Evolutionary conservation across 2,113 vertebrate species (phyloP).

Genomic region (Strix uralensis): DNA sequence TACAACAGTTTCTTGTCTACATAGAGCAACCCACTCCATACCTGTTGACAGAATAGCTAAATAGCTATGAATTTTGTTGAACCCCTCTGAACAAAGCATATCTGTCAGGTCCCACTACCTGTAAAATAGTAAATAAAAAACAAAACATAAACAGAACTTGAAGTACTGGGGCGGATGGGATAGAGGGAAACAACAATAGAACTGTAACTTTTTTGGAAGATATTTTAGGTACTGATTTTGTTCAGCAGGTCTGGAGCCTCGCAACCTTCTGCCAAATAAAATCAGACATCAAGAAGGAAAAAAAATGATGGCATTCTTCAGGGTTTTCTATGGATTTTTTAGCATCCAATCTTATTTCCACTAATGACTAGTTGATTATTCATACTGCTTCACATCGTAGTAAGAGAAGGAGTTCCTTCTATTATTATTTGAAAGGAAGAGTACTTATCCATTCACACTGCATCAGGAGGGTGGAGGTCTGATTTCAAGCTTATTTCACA

Average conservation of each 20-base stretch:
- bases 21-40: background rate
- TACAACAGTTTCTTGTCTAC: background rate
- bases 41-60: background rate
- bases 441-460: conserved; percentile 17
- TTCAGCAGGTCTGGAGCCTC: background rate
- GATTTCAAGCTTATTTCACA: conserved; percentile 61
- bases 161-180: background rate
- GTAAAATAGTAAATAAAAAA: background rate
- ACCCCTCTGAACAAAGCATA: background rate
- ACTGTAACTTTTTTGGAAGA: background rate
- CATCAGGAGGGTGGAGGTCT: background rate
- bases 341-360: background rate
- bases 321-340: background rate
- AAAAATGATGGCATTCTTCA: background rate
- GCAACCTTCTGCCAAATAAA: background rate
- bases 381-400: background rate
- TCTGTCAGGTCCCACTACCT: background rate
- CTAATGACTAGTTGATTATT: conserved; percentile 2
- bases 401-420: background rate
- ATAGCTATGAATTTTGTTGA: background rate
- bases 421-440: background rate
- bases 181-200: background rate
- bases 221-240: background rate
- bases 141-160: background rate
- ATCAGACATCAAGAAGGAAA: background rate